phyloP scores from a whole-genome alignment of 2,113 vertebrate species.

The Brachyhypopomus occidentalis region DNA sequence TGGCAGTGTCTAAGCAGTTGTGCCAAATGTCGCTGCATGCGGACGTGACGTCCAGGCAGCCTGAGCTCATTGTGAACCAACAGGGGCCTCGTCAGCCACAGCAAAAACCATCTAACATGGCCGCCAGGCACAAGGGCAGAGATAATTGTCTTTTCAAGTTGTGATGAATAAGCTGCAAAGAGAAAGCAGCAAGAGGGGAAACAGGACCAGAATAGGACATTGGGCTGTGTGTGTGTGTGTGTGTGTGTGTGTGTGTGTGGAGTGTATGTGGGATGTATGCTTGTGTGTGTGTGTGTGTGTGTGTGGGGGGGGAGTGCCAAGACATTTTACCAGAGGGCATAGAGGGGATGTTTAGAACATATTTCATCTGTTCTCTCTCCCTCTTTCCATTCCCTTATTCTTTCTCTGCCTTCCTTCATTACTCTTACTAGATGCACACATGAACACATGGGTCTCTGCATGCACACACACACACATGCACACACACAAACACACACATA shows the following conservation, averaged over 20 bases:
- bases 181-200: slow-evolving; percentile 14
- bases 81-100: slow-evolving; percentile 18
- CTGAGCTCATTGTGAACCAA: neutral
- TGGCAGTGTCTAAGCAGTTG: neutral
- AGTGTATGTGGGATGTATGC: neutral
- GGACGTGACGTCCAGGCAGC: slow-evolving; percentile 17
- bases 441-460: slow-evolving; percentile 8
- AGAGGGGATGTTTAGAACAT: slow-evolving; percentile 33
- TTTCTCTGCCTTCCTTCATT: slow-evolving; percentile 35
- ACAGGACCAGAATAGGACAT: neutral
- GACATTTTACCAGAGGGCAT: slow-evolving; percentile 17
- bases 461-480: slow-evolving; percentile 9
- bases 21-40: slow-evolving; percentile 15
- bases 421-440: slow-evolving; percentile 33
- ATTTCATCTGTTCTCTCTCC: neutral
- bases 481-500: slow-evolving; percentile 23
- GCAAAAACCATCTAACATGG: slow-evolving; percentile 39
- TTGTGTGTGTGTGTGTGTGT: neutral
- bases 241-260: neutral
- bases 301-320: neutral
- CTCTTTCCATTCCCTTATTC: slow-evolving; percentile 20
- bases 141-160: slow-evolving; percentile 43
- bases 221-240: neutral
- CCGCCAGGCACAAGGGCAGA: slow-evolving; percentile 30
- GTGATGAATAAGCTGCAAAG: slow-evolving; percentile 36